A percentile compares a stretch with the other conserved stretches of the same genome.
Conservation (phyloP, 2,113 vertebrate genomes). For the Toxostoma redivivum region DNA sequence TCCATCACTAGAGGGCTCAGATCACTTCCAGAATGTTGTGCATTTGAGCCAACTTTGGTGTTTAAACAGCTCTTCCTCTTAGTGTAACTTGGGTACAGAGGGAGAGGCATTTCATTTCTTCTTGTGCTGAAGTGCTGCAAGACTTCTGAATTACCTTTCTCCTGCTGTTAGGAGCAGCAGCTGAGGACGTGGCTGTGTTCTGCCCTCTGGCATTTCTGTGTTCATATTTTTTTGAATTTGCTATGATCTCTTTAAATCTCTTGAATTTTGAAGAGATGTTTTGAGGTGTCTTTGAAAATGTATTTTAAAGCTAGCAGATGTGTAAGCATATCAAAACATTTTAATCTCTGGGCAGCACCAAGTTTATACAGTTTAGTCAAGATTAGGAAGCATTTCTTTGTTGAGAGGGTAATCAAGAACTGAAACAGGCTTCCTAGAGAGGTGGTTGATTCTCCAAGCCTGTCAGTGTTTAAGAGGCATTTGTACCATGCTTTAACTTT, state of each 20-base stretch:
- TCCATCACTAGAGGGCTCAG: slow-evolving; percentile 44
- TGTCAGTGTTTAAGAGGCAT: not conserved
- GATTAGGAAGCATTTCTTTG: not conserved
- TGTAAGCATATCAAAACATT: not conserved
- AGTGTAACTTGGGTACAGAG: not conserved
- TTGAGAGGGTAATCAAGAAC: not conserved
- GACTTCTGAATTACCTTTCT: not conserved
- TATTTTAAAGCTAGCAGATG: not conserved
- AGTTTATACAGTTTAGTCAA: not conserved
- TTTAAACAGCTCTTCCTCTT: not conserved
- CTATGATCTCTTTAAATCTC: not conserved
- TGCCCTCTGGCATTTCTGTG: not conserved
- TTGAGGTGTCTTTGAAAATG: not conserved
- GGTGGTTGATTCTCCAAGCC: not conserved
- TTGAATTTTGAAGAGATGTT: not conserved
- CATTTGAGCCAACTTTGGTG: not conserved
- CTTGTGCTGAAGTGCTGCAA: fast-evolving
- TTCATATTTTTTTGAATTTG: not conserved
- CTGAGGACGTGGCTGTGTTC: not conserved
- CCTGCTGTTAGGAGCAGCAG: not conserved
- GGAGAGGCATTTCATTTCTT: not conserved
- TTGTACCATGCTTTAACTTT: not conserved
- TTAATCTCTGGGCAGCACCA: not conserved
- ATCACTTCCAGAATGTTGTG: slow-evolving; percentile 9
- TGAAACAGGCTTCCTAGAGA: not conserved